Conservation (phyloP, 2,797 vertebrate species). For the Picus viridis region DNA sequence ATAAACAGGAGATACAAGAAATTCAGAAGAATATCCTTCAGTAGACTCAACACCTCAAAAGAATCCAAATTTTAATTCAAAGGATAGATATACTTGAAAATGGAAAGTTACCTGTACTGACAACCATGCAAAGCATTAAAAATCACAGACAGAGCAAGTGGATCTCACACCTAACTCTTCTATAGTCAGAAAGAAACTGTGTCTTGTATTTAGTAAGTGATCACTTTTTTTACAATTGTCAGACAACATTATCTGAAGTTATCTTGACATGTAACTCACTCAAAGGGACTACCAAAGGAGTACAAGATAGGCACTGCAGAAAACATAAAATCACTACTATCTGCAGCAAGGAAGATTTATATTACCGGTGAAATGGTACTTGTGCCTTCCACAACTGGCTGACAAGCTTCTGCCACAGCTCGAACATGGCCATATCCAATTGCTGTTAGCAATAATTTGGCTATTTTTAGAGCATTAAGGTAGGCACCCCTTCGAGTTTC, state of each 20-base stretch:
- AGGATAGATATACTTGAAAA: not conserved
- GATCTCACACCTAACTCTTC: not conserved
- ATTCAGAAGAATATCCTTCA: not conserved
- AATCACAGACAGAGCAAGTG: not conserved
- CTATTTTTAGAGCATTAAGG: conserved; percentile 97
- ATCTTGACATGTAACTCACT: not conserved
- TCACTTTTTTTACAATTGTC: not conserved
- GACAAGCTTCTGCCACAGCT: conserved; percentile 97
- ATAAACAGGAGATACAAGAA: not conserved
- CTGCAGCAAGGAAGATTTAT: conserved; percentile 9
- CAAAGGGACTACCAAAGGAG: not conserved
- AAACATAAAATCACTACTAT: not conserved
- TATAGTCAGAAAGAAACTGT: not conserved
- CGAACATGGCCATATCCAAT: conserved; percentile 97
- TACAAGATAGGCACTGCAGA: not conserved
- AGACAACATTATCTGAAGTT: not conserved
- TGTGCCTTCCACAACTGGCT: conserved; percentile 92
- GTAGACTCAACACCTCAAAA: not conserved
- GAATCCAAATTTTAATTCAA: not conserved
- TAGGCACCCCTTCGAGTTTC: conserved; percentile 97
- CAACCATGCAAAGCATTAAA: not conserved
- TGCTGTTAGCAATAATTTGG: conserved; percentile 94
- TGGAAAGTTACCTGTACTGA: not conserved
- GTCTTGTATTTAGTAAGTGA: not conserved
- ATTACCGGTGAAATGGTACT: conserved; percentile 92